These are phyloP conservation scores for Hippocampus guttulatus DNA, from an alignment of 2,113 vertebrate genomes.

Conservation along the genomic window DNA sequence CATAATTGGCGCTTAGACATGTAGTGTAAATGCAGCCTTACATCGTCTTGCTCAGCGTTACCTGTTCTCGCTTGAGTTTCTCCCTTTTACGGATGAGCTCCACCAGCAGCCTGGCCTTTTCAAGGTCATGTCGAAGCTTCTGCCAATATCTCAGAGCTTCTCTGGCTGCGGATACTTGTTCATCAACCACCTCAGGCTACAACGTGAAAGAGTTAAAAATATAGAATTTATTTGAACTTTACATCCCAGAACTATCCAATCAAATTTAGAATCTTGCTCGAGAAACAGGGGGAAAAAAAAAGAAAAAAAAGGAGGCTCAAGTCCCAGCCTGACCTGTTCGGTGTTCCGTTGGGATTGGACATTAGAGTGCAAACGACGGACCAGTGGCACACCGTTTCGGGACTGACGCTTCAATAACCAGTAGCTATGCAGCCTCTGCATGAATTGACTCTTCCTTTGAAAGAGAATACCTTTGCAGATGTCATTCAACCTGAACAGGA, in stretches of 20 bases:
- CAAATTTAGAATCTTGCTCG: neutral
- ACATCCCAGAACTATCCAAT: neutral
- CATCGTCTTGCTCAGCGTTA: conserved; percentile 36
- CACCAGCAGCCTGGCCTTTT: conserved; percentile 88
- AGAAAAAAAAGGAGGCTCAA: neutral
- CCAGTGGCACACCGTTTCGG: conserved; percentile 89
- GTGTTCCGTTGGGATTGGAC: conserved; percentile 83
- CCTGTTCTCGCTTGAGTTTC: conserved; percentile 96
- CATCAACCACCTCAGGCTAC: conserved; percentile 85
- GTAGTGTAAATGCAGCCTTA: neutral
- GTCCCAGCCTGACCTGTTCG: conserved; percentile 77
- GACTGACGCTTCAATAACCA: conserved; percentile 96
- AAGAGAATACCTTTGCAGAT: conserved; percentile 88
- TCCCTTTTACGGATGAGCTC: conserved; percentile 97
- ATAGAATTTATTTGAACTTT: neutral
- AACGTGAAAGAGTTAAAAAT: conserved; percentile 9
- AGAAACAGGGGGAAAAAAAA: neutral
- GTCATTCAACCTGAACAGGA: conserved; percentile 82
- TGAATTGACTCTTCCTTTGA: conserved; percentile 95
- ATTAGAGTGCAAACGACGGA: conserved; percentile 85
- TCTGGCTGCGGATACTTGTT: conserved; percentile 88
- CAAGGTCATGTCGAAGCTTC: conserved; percentile 93
- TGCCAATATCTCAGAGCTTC: conserved; percentile 97
- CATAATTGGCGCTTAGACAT: neutral
- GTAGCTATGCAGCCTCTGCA: conserved; percentile 92